phyloP scores from a whole-genome alignment of 2,888 invertebrate genomes.

The Cancer borealis region DNA sequence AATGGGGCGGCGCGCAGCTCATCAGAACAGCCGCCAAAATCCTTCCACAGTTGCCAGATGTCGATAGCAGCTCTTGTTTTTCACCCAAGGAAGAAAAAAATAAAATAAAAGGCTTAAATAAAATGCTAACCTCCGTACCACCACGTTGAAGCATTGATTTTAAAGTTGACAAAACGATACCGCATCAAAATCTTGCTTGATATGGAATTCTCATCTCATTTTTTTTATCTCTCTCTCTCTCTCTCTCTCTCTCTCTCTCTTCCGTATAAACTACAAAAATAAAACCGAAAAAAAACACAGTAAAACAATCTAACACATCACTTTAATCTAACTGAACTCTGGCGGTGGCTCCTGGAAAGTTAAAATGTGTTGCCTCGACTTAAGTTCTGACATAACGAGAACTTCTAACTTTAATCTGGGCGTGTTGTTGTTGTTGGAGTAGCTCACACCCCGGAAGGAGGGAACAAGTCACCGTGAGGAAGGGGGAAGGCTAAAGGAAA shows the following conservation, averaged over 20 bases:
- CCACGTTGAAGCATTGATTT: background rate
- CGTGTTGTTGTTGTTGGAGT: background rate
- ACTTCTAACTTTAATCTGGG: slow-evolving; percentile 43
- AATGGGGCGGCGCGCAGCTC: slow-evolving; percentile 70
- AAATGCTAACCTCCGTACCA: background rate
- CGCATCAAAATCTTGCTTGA: background rate
- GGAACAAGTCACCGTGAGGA: background rate
- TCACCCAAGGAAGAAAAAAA: background rate
- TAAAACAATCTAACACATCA: background rate
- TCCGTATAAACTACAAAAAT: background rate
- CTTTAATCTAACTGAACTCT: background rate
- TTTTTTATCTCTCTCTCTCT: slow-evolving; percentile 28
- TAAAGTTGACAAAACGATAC: background rate
- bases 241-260: no score
- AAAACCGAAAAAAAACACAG: background rate
- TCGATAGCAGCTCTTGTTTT: slow-evolving; percentile 41
- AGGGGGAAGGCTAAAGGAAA: background rate
- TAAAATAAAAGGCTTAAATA: background rate
- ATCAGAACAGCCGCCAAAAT: slow-evolving; percentile 69
- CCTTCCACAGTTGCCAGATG: slow-evolving; percentile 58
- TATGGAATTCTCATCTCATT: background rate
- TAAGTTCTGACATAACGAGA: slow-evolving; percentile 11
- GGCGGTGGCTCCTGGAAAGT: background rate
- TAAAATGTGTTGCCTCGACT: slow-evolving; percentile 1
- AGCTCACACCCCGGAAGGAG: background rate